Conservation (phyloP, 2,888 invertebrate species). For the Pediacus dermestoides region DNA sequence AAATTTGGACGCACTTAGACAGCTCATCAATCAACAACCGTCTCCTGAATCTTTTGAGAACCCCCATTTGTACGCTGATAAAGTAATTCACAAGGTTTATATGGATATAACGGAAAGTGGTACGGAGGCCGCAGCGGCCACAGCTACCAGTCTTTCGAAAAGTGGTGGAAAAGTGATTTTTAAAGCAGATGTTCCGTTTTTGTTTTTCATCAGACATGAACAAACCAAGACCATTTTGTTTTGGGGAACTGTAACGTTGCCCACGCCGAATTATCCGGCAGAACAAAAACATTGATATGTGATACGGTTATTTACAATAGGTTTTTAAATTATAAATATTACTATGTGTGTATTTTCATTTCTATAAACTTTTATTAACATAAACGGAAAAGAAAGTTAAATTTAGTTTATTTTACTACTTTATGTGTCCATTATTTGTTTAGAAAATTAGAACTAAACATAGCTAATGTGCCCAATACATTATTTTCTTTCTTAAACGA, state of each 20-base stretch:
- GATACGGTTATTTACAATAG: too few species aligned
- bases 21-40: slow-evolving; percentile 39
- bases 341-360: too few species aligned
- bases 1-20: slow-evolving; percentile 38
- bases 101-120: slow-evolving; percentile 65
- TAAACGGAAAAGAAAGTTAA: too few species aligned
- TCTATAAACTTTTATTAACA: too few species aligned
- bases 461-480: too few species aligned
- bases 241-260: slow-evolving; percentile 65
- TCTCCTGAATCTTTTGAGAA: slow-evolving; percentile 55
- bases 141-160: slow-evolving; percentile 56
- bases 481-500: too few species aligned
- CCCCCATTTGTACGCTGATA: slow-evolving; percentile 61
- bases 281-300: too few species aligned
- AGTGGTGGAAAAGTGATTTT: slow-evolving; percentile 54
- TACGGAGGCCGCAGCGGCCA: slow-evolving; percentile 69
- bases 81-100: slow-evolving; percentile 64
- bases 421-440: too few species aligned
- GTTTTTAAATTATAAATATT: too few species aligned
- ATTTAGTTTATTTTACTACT: too few species aligned
- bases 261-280: slow-evolving; percentile 44
- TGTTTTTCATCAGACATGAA: slow-evolving; percentile 70
- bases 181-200: slow-evolving; percentile 67
- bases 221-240: slow-evolving; percentile 64
- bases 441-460: too few species aligned